A percentile compares a stretch with the other conserved stretches of the same genome.
Evolutionary conservation across 2,113 vertebrate genomes (phyloP).

Genomic region (Cochlearius cochlearius): DNA sequence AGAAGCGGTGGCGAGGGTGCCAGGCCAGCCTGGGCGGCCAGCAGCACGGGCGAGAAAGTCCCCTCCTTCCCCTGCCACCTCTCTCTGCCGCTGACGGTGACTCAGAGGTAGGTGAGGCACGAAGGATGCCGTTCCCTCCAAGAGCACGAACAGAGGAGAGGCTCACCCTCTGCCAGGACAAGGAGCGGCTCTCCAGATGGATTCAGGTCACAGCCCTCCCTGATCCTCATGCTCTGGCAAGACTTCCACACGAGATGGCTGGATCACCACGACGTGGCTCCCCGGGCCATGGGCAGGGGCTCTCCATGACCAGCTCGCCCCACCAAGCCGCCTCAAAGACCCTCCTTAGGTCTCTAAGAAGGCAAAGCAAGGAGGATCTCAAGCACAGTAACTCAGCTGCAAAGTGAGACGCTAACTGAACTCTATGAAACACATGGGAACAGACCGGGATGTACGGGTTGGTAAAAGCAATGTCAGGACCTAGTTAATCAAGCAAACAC

Average conservation of each 20-base stretch:
- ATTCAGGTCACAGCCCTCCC: background rate
- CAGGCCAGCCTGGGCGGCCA: background rate
- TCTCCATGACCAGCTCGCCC: background rate
- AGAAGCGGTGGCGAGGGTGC: background rate
- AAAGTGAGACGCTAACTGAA: background rate
- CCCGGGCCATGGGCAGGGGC: background rate
- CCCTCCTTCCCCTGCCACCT: background rate
- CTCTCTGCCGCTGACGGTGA: background rate
- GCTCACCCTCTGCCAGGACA: background rate
- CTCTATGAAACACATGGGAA: background rate
- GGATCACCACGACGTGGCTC: background rate
- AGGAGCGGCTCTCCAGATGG: rapidly evolving
- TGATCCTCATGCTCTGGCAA: background rate
- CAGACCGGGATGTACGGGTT: background rate
- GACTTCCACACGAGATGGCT: background rate
- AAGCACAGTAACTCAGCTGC: background rate
- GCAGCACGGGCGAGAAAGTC: rapidly evolving
- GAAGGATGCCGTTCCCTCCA: background rate
- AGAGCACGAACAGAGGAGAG: background rate
- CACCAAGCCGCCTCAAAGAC: background rate
- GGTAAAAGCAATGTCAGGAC: background rate
- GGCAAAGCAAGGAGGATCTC: background rate
- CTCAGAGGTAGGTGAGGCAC: background rate
- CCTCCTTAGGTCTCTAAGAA: background rate
- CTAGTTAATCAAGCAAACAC: background rate